Evolutionary conservation across 2,113 vertebrate species (phyloP).

Genomic region (Gambusia holbrooki): DNA sequence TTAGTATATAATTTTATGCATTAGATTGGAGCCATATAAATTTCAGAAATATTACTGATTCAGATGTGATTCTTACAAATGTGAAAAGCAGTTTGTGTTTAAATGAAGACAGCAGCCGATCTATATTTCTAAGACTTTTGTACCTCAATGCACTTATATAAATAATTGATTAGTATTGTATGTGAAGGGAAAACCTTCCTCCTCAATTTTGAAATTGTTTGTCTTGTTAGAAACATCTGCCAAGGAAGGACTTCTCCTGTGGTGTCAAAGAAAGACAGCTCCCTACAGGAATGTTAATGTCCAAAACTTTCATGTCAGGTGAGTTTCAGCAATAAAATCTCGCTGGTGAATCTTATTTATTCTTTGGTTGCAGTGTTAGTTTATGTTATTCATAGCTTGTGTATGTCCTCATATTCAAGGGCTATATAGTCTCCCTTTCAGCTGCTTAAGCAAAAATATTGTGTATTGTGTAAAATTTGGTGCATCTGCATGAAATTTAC

Average conservation of each 20-base stretch:
- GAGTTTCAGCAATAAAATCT: slow-evolving; percentile 30
- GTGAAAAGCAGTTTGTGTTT: not conserved
- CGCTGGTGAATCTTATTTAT: not conserved
- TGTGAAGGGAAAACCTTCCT: not conserved
- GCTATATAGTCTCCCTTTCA: not conserved
- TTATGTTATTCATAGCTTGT: not conserved
- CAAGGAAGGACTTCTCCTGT: slow-evolving; percentile 96
- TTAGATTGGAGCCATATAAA: not conserved
- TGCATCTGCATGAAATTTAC: not conserved
- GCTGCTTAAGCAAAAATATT: not conserved
- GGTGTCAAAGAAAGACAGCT: slow-evolving; percentile 98
- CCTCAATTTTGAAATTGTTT: not conserved
- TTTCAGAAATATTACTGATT: not conserved
- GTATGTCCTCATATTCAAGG: no score
- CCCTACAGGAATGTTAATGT: slow-evolving; percentile 99
- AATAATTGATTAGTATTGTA: not conserved
- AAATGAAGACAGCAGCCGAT: not conserved
- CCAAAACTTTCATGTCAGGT: slow-evolving; percentile 99
- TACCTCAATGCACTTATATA: not conserved
- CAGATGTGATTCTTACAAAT: not conserved
- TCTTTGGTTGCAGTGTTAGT: not conserved
- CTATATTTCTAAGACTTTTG: not conserved
- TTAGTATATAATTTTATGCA: not conserved
- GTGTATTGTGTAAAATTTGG: not conserved
- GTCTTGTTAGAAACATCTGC: slow-evolving; percentile 93